These are phyloP conservation scores for Acanthochromis polyacanthus DNA, from an alignment of 2,113 vertebrate genomes.

Conservation along the genomic window DNA sequence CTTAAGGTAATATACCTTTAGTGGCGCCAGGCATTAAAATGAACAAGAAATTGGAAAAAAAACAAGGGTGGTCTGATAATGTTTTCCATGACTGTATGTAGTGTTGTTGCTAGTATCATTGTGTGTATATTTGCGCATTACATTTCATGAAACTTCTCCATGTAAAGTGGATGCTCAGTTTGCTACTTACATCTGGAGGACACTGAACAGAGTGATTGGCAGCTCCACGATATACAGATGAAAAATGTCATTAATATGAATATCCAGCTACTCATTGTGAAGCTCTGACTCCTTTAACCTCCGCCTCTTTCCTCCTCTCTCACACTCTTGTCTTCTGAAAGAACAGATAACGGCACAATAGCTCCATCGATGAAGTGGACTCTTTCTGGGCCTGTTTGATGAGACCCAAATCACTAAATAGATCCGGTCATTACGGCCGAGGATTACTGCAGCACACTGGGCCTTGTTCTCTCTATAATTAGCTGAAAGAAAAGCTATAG, in stretches of 20 bases:
- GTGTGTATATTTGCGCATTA: neutral
- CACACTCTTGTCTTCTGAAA: constrained; percentile 18
- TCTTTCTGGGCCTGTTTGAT: constrained; percentile 52
- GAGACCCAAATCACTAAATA: constrained; percentile 62
- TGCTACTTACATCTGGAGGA: constrained; percentile 13
- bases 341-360: constrained; percentile 48
- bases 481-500: constrained; percentile 49
- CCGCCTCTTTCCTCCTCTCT: constrained; percentile 7
- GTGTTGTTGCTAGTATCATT: too few relatives aligned
- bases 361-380: constrained; percentile 53
- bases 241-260: constrained; percentile 44
- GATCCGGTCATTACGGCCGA: constrained; percentile 66
- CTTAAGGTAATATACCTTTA: too few relatives aligned
- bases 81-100: too few relatives aligned
- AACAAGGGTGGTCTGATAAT: too few relatives aligned
- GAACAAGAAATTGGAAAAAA: too few relatives aligned
- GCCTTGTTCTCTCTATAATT: constrained; percentile 59
- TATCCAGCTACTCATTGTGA: constrained; percentile 3
- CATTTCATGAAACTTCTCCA: neutral
- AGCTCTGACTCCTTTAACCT: constrained; percentile 34
- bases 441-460: constrained; percentile 54
- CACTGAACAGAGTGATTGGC: constrained; percentile 6
- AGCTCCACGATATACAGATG: constrained; percentile 17
- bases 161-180: constrained; percentile 8
- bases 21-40: too few relatives aligned